phyloP scores from a whole-genome alignment of 2,888 invertebrate species.

The Mesorhabditis spiculigera region DNA sequence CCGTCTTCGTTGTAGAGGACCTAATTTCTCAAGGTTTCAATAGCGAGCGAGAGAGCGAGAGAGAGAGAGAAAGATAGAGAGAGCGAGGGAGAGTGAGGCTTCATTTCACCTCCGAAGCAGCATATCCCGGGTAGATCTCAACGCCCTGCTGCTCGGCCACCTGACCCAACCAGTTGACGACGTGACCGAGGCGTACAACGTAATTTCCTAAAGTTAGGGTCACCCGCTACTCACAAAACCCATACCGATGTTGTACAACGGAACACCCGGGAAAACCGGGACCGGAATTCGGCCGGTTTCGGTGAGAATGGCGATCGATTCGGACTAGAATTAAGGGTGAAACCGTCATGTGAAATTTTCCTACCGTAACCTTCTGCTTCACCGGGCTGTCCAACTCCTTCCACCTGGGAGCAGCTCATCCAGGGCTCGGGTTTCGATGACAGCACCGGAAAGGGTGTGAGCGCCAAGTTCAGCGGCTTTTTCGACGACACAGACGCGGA shows the following conservation, averaged over 20 bases:
- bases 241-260: constrained; percentile 78
- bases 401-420: constrained; percentile 97
- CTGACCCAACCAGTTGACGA: constrained; percentile 72
- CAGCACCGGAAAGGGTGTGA: constrained; percentile 94
- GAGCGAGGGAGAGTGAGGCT: too few species aligned
- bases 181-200: constrained; percentile 87
- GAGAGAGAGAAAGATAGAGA: too few species aligned
- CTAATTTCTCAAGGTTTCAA: not conserved
- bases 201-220: constrained; percentile 71
- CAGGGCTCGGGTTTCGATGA: constrained; percentile 70
- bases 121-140: constrained; percentile 81
- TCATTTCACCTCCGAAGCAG: constrained; percentile 37
- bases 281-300: constrained; percentile 76
- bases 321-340: constrained; percentile 63
- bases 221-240: too few species aligned
- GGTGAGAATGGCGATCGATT: constrained; percentile 83
- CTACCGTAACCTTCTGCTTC: constrained; percentile 77
- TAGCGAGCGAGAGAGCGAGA: not conserved
- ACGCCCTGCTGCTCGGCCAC: constrained; percentile 94
- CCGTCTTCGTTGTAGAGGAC: constrained; percentile 83
- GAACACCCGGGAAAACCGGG: constrained; percentile 83
- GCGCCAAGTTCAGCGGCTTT: constrained; percentile 88
- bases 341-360: not conserved
- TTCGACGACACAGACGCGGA: constrained; percentile 89
- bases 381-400: constrained; percentile 77